Evolutionary conservation across 1,140 invertebrate species (phyloP).

Genomic region (Pogonus chalceus): DNA sequence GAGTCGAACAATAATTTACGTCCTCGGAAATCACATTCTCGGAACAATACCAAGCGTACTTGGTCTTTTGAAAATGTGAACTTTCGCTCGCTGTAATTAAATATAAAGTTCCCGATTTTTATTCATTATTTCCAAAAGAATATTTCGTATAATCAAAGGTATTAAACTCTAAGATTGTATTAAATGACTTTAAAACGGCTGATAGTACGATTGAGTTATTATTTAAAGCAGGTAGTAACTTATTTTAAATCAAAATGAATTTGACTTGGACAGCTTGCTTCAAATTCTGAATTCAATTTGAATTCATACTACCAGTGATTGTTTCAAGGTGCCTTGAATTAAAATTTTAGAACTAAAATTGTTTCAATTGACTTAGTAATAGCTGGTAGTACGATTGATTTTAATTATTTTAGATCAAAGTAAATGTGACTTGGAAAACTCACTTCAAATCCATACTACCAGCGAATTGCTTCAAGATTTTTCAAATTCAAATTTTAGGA

Average conservation of each 20-base stretch:
- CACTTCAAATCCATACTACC: too few relatives aligned
- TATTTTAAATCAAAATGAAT: not conserved
- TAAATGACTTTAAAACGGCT: not conserved
- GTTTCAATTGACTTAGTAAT: too few relatives aligned
- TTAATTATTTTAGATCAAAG: too few relatives aligned
- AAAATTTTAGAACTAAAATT: too few relatives aligned
- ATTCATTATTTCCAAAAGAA: not conserved
- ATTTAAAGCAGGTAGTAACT: slow-evolving; percentile 22
- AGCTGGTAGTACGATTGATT: too few relatives aligned
- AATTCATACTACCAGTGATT: not conserved
- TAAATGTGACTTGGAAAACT: too few relatives aligned
- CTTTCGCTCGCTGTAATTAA: slow-evolving; percentile 29
- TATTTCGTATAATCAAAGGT: too few relatives aligned
- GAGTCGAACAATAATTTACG: slow-evolving; percentile 79
- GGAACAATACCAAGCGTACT: slow-evolving; percentile 69
- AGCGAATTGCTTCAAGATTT: too few relatives aligned
- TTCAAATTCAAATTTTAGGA: too few relatives aligned
- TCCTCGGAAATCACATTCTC: slow-evolving; percentile 72
- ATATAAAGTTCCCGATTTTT: slow-evolving; percentile 15
- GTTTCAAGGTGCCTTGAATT: too few relatives aligned
- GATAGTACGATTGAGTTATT: slow-evolving; percentile 17
- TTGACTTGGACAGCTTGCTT: too few relatives aligned
- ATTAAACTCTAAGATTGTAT: slow-evolving; percentile 13
- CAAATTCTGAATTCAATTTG: too few relatives aligned
- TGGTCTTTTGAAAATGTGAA: slow-evolving; percentile 50